These are phyloP conservation scores for Cavia aperea DNA, from an alignment of 2,113 vertebrate genomes.

Conservation along the genomic window DNA sequence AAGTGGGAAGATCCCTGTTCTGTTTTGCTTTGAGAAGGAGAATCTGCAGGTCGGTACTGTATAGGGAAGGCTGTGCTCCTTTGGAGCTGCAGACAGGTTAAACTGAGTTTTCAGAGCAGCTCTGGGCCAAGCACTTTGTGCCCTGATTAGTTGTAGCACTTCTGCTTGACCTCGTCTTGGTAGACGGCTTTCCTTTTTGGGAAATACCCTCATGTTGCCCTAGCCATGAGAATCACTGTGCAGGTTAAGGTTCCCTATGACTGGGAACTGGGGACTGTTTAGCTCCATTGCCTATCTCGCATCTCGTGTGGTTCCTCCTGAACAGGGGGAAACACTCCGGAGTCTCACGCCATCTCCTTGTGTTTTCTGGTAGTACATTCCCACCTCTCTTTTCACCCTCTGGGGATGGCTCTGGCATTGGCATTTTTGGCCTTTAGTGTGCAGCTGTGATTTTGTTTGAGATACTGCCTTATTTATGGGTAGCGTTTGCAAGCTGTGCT, in stretches of 20 bases:
- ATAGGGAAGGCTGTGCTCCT: neutral
- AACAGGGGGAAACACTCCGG: neutral
- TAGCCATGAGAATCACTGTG: neutral
- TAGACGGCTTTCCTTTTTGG: neutral
- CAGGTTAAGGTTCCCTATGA: neutral
- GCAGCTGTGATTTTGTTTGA: neutral
- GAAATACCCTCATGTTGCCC: neutral
- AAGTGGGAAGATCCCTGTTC: neutral
- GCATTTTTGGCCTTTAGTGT: neutral
- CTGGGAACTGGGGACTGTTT: neutral
- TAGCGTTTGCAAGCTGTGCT: neutral
- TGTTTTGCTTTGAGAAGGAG: neutral
- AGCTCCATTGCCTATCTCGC: neutral
- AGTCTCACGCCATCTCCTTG: neutral
- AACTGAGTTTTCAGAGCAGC: neutral
- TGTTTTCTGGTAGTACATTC: neutral
- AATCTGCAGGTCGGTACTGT: neutral
- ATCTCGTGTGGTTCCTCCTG: neutral
- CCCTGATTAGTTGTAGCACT: neutral
- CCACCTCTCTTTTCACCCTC: neutral
- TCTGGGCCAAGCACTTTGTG: neutral
- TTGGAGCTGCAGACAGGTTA: neutral
- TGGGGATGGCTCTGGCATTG: neutral
- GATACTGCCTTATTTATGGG: neutral
- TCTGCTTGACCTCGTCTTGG: neutral